These are phyloP conservation scores for Pseudonaja textilis DNA, from an alignment of 2,113 vertebrate species.

Conservation along the genomic window DNA sequence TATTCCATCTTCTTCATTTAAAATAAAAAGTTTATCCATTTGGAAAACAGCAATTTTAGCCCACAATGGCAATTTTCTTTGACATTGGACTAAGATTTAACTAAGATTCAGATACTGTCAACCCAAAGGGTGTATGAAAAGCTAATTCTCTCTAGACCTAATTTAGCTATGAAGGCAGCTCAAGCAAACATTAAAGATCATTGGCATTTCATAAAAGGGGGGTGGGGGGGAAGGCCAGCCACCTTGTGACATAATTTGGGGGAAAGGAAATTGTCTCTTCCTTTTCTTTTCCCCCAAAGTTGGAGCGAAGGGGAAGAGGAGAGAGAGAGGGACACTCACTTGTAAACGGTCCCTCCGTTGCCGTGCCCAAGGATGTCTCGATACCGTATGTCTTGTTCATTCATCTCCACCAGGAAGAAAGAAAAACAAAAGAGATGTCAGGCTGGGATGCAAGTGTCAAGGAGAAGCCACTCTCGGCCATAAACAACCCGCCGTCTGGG, in stretches of 20 bases:
- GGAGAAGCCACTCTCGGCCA: conserved; percentile 82
- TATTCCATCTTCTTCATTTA: not conserved
- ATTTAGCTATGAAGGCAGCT: conserved; percentile 47
- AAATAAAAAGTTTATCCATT: not conserved
- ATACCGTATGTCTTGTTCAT: conserved; percentile 96
- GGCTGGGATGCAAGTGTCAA: conserved; percentile 80
- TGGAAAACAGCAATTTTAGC: not conserved
- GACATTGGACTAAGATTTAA: not conserved
- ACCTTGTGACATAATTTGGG: accelerated
- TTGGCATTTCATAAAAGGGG: not conserved
- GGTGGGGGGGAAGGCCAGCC: accelerated
- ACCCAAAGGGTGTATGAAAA: conserved; percentile 56
- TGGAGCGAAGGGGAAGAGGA: not conserved
- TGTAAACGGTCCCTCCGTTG: conserved; percentile 97
- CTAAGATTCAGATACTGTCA: not conserved
- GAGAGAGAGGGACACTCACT: conserved; percentile 79
- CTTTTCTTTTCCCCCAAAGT: conserved; percentile 22
- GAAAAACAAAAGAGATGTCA: conserved; percentile 80
- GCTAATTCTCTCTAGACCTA: conserved; percentile 23
- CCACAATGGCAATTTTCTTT: not conserved
- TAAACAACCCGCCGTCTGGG: conserved; percentile 84
- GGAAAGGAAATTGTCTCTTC: not conserved
- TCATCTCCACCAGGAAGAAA: conserved; percentile 86
- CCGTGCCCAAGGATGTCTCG: conserved; percentile 97
- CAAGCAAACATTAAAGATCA: not conserved